Percentiles rank a stretch among this genome's conserved stretches.
Conservation (phyloP, 2,888 invertebrate genomes). For the Meloe dianella region DNA sequence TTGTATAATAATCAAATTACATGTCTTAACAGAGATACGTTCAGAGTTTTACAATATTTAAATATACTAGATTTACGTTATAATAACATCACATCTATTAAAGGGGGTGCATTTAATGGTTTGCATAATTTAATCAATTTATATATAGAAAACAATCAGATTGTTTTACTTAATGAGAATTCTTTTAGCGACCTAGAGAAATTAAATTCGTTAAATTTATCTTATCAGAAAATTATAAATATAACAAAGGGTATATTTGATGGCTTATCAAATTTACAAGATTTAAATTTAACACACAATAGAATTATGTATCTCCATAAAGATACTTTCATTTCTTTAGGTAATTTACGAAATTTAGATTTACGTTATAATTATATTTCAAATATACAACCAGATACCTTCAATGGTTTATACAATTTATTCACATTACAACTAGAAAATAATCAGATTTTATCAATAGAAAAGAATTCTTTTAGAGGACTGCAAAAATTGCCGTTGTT, state of each 20-base stretch:
- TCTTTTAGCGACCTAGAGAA: slow-evolving; percentile 8
- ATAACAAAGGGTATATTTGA: background rate
- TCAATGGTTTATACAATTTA: slow-evolving; percentile 13
- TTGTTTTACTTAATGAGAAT: background rate
- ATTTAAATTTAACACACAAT: slow-evolving; percentile 3
- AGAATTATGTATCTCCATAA: background rate
- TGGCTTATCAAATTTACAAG: background rate
- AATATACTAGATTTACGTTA: background rate
- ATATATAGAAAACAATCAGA: background rate
- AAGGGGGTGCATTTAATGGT: slow-evolving; percentile 9
- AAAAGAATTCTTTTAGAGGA: background rate
- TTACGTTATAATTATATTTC: slow-evolving; percentile 15
- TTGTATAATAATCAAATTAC: slow-evolving; percentile 14
- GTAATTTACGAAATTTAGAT: slow-evolving; percentile 3
- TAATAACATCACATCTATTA: slow-evolving; percentile 10
- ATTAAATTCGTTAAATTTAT: slow-evolving; percentile 2
- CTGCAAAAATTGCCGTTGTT: background rate
- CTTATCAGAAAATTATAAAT: slow-evolving; percentile 8
- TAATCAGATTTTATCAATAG: slow-evolving; percentile 10
- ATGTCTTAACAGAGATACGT: background rate
- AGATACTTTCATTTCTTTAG: slow-evolving; percentile 6
- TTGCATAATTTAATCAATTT: background rate
- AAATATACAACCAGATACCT: background rate
- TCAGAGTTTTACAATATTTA: slow-evolving; percentile 1
- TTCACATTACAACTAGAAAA: slow-evolving; percentile 12